These are phyloP conservation scores for Calcarius lapponicus DNA, from an alignment of 2,797 vertebrate species.

Conservation along the genomic window DNA sequence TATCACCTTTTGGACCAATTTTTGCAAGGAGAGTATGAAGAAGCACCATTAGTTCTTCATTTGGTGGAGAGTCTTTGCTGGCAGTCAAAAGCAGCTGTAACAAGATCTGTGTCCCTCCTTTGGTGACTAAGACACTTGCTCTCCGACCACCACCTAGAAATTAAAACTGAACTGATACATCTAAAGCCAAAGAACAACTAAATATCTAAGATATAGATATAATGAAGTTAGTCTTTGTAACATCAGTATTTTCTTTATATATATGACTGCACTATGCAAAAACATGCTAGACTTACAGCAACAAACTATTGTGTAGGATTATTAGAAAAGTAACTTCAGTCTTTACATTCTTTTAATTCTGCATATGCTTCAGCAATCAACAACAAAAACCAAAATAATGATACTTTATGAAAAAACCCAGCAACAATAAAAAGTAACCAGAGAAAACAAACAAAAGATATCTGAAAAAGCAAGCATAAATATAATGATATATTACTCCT, in stretches of 20 bases:
- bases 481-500: background rate
- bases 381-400: background rate
- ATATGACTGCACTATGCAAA: background rate
- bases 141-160: conserved; percentile 87
- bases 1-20: conserved; percentile 92
- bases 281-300: background rate
- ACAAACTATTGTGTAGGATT: background rate
- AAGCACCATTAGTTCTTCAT: conserved; percentile 93
- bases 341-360: background rate
- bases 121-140: conserved; percentile 87
- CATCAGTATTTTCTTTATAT: background rate
- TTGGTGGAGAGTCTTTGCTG: conserved; percentile 86
- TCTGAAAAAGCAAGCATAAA: background rate
- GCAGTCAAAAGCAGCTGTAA: conserved; percentile 87
- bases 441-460: background rate
- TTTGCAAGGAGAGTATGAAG: conserved; percentile 93
- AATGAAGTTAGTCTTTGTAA: background rate
- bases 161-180: background rate
- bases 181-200: background rate
- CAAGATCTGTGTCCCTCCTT: conserved; percentile 92
- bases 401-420: background rate
- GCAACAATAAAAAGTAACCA: background rate
- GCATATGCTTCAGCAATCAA: background rate
- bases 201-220: background rate
- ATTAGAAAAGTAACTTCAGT: background rate